Percentiles rank a stretch among this genome's conserved stretches.
Evolutionary conservation across 64 coral and sea anemone genomes (phyloP).

Genomic region (Astreopora myriophthalma): DNA sequence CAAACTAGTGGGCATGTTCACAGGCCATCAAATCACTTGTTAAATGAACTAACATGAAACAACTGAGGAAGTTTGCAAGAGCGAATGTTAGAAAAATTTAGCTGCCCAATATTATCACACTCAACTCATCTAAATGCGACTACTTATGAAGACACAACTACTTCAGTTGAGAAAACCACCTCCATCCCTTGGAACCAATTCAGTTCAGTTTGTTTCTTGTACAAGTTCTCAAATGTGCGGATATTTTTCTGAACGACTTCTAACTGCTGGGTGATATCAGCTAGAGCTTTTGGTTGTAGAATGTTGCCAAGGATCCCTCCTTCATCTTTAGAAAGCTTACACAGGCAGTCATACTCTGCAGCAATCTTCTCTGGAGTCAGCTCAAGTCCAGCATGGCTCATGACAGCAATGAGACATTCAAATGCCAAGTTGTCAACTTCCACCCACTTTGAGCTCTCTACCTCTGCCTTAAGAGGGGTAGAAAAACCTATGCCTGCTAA

Average conservation of each 20-base stretch:
- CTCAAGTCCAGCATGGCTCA: slow-evolving; percentile 6
- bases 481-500: not conserved
- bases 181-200: slow-evolving; percentile 58
- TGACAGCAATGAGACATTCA: slow-evolving; percentile 25
- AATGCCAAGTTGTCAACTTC: slow-evolving; percentile 61
- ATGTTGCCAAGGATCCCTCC: slow-evolving; percentile 3
- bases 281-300: slow-evolving; percentile 16
- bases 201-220: slow-evolving; percentile 64
- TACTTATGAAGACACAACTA: slow-evolving; percentile 8
- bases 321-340: slow-evolving; percentile 6
- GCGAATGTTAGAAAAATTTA: too few relatives aligned
- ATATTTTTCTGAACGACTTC: slow-evolving; percentile 20
- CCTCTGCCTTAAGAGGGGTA: not conserved
- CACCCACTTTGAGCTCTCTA: not conserved
- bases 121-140: not conserved
- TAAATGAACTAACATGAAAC: too few relatives aligned
- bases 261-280: slow-evolving; percentile 34
- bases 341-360: slow-evolving; percentile 33
- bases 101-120: too few relatives aligned
- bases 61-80: too few relatives aligned
- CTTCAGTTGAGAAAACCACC: slow-evolving; percentile 43
- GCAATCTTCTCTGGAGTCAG: slow-evolving; percentile 48
- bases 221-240: slow-evolving; percentile 37
- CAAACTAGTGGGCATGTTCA: too few relatives aligned
- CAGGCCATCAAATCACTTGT: too few relatives aligned